These are phyloP conservation scores for Typhlomys cinereus DNA, from an alignment of 2,113 vertebrate genomes.

Conservation along the genomic window DNA sequence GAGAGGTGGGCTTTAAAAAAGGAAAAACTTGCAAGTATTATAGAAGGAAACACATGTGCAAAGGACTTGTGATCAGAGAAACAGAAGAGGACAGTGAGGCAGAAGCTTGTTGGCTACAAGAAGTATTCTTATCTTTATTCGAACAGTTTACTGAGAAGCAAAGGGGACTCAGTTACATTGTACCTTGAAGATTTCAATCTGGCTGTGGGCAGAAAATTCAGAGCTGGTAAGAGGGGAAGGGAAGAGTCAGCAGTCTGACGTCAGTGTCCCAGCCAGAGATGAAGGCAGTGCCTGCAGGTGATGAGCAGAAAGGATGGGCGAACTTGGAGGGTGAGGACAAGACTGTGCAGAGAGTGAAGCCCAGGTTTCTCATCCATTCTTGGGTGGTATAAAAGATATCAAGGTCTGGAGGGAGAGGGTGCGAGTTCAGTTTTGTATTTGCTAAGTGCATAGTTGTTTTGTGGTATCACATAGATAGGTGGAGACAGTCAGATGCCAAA, in stretches of 20 bases:
- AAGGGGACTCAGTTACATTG: not conserved
- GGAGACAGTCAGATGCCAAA: too few species aligned
- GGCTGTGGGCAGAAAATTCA: not conserved
- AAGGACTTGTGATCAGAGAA: not conserved
- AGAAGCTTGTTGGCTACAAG: not conserved
- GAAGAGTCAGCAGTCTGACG: too few species aligned
- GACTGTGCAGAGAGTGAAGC: accelerated
- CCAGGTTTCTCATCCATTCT: not conserved
- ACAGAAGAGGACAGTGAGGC: not conserved
- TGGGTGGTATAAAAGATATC: too few species aligned
- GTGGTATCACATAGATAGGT: not conserved
- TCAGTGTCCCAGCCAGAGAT: too few species aligned
- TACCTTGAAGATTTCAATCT: not conserved
- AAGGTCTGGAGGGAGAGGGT: not conserved
- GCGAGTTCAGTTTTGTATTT: not conserved
- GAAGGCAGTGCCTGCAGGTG: too few species aligned
- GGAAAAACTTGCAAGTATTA: too few species aligned
- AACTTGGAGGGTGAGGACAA: not conserved
- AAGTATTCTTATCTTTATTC: not conserved
- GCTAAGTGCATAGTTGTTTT: not conserved
- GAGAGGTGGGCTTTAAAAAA: not conserved
- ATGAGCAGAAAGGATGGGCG: too few species aligned
- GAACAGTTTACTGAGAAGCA: not conserved
- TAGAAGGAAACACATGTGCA: not conserved
- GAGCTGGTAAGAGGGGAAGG: not conserved